A percentile compares a stretch with the other conserved stretches of the same genome.
Conservation (phyloP, 2,888 invertebrate genomes). For the Tenthredo livida region DNA sequence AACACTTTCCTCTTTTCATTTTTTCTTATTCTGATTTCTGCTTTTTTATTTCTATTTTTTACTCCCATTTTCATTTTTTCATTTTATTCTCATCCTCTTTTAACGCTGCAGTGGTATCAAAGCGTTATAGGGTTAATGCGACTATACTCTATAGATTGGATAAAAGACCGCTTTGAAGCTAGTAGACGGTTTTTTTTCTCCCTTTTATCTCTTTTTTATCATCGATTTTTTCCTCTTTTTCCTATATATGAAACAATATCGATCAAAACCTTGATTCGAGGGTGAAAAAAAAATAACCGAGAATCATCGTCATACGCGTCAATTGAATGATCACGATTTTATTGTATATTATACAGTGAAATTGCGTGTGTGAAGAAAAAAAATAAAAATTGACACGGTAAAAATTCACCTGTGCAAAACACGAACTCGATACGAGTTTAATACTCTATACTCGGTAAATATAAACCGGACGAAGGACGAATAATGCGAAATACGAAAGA, state of each 20-base stretch:
- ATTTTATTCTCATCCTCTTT: background rate
- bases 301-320: background rate
- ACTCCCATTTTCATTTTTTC: background rate
- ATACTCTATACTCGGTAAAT: background rate
- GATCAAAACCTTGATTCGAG: background rate
- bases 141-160: background rate
- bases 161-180: conserved; percentile 11
- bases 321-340: background rate
- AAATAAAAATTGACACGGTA: background rate
- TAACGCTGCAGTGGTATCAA: conserved; percentile 39
- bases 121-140: background rate
- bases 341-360: background rate
- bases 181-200: conserved; percentile 14
- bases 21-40: background rate
- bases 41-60: background rate
- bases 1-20: background rate
- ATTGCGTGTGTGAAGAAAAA: background rate
- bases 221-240: background rate
- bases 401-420: conserved; percentile 28
- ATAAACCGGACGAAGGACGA: conserved; percentile 20
- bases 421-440: background rate
- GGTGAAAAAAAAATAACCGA: background rate
- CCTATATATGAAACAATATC: background rate
- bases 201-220: background rate
- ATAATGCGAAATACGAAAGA: conserved; percentile 17